phyloP scores from a whole-genome alignment of 2,797 vertebrate genomes.

The Galaxias olidus region DNA sequence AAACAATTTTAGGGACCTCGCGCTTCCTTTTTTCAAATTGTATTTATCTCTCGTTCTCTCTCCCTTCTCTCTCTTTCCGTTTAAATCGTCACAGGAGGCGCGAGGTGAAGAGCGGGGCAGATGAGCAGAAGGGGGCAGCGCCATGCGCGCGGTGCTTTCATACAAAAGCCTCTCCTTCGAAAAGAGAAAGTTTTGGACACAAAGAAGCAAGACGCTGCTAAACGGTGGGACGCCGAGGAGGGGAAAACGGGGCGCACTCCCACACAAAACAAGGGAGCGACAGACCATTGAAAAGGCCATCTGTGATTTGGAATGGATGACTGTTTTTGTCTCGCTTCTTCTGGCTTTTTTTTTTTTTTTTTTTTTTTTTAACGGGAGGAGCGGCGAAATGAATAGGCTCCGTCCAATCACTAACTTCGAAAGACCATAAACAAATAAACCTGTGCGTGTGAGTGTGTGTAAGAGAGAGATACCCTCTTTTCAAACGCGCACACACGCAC shows the following conservation, averaged over 20 bases:
- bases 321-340: slow-evolving; percentile 66
- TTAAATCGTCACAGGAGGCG: slow-evolving; percentile 21
- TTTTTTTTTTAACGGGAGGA: slow-evolving; percentile 66
- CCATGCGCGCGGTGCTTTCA: slow-evolving; percentile 44
- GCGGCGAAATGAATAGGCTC: slow-evolving; percentile 51
- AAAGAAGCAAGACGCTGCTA: slow-evolving; percentile 73
- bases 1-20: too few species aligned
- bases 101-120: slow-evolving; percentile 67
- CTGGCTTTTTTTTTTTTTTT: slow-evolving; percentile 44
- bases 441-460: too few species aligned
- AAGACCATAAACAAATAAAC: slow-evolving; percentile 74
- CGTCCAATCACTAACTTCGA: slow-evolving; percentile 66
- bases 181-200: slow-evolving; percentile 75
- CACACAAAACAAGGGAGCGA: slow-evolving; percentile 70
- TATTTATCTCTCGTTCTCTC: too few species aligned
- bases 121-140: slow-evolving; percentile 73
- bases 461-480: slow-evolving; percentile 23
- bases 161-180: slow-evolving; percentile 65
- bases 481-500: slow-evolving; percentile 51
- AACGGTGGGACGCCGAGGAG: slow-evolving; percentile 68
- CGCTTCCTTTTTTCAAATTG: too few species aligned
- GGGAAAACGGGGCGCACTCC: slow-evolving; percentile 67
- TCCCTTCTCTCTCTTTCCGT: not conserved
- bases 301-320: slow-evolving; percentile 82
- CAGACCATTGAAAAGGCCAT: slow-evolving; percentile 80